Conservation (phyloP, 2,888 invertebrate species). For the Gandaritis pyraliata region DNA sequence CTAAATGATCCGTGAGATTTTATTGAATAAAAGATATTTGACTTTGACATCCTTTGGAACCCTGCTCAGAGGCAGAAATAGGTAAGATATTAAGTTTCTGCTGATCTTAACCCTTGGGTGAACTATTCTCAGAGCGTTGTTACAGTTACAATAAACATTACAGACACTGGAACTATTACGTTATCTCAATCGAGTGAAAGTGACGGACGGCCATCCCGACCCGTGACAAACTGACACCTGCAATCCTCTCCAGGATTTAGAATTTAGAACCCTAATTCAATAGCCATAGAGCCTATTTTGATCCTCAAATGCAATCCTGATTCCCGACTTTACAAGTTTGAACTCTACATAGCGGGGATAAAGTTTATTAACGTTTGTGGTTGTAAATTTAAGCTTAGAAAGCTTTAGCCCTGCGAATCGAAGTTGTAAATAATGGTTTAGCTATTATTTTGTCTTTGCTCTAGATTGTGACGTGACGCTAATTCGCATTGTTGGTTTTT, state of each 20-base stretch:
- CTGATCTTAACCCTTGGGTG: too few species aligned
- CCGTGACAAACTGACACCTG: slow-evolving; percentile 49
- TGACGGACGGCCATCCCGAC: slow-evolving; percentile 46
- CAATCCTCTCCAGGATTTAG: slow-evolving; percentile 25
- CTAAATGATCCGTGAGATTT: too few species aligned
- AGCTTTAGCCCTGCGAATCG: slow-evolving; percentile 59
- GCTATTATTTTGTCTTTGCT: slow-evolving; percentile 68
- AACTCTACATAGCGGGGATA: slow-evolving; percentile 27
- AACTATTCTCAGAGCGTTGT: background rate
- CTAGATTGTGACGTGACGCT: slow-evolving; percentile 62
- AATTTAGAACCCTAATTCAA: slow-evolving; percentile 29
- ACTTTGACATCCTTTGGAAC: too few species aligned
- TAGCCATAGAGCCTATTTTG: slow-evolving; percentile 13
- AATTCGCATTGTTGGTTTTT: slow-evolving; percentile 63
- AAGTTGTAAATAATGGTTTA: slow-evolving; percentile 62
- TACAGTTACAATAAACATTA: slow-evolving; percentile 26
- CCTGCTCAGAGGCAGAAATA: too few species aligned
- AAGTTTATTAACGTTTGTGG: slow-evolving; percentile 21
- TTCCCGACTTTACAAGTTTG: slow-evolving; percentile 26
- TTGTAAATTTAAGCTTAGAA: slow-evolving; percentile 74
- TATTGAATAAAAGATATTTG: too few species aligned
- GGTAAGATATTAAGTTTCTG: too few species aligned
- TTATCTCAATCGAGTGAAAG: slow-evolving; percentile 54
- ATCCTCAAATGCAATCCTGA: slow-evolving; percentile 28
- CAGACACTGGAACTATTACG: slow-evolving; percentile 42